phyloP scores from a whole-genome alignment of 2,888 invertebrate species.

The Sussaba pulchella region DNA sequence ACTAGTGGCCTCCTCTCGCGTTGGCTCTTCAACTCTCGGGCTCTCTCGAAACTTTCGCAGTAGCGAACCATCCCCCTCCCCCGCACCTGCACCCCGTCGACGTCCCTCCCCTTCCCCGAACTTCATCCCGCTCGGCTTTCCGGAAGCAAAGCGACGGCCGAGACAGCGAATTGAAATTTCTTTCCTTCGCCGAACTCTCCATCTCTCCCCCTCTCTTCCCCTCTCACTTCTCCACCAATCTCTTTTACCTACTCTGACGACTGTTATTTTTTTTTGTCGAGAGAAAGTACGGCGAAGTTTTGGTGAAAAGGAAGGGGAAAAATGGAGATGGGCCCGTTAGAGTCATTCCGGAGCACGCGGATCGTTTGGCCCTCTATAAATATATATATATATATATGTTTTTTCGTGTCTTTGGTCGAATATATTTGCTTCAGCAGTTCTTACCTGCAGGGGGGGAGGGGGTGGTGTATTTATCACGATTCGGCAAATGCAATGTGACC shows the following conservation, averaged over 20 bases:
- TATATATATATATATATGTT: too few relatives aligned
- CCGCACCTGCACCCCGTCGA: background rate
- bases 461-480: too few relatives aligned
- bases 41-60: slow-evolving; percentile 28
- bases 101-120: too few relatives aligned
- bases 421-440: too few relatives aligned
- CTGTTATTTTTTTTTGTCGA: slow-evolving; percentile 18
- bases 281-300: slow-evolving; percentile 28
- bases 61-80: background rate
- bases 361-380: too few relatives aligned
- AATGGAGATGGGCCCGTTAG: slow-evolving; percentile 27
- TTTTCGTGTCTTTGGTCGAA: too few relatives aligned
- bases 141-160: slow-evolving; percentile 13
- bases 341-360: too few relatives aligned
- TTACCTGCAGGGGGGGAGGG: too few relatives aligned
- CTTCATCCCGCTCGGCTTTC: background rate
- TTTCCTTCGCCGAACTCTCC: slow-evolving; percentile 6
- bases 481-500: too few relatives aligned
- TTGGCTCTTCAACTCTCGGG: slow-evolving; percentile 18
- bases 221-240: background rate
- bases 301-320: slow-evolving; percentile 52
- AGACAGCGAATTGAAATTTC: slow-evolving; percentile 25
- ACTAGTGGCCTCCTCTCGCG: slow-evolving; percentile 20
- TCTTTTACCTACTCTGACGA: slow-evolving; percentile 21
- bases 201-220: background rate